Conservation (phyloP, 2,888 invertebrate genomes). For the Dexiosoma caninum region DNA sequence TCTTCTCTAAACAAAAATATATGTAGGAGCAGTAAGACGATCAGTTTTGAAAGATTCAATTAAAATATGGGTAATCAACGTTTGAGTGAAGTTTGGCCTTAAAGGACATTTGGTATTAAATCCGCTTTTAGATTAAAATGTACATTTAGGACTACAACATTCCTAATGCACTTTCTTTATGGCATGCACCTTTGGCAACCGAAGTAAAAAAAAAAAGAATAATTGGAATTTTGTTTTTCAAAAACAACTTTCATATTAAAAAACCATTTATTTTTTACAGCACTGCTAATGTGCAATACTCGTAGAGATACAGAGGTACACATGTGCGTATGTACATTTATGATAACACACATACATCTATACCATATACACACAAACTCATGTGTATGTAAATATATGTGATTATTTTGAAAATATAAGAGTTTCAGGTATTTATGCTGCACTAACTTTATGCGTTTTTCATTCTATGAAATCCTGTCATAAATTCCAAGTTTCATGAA, state of each 20-base stretch:
- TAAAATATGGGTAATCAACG: no score
- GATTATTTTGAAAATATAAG: slow-evolving; percentile 47
- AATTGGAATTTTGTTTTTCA: no score
- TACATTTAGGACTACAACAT: no score
- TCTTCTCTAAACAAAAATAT: no score
- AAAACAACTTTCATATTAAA: background rate
- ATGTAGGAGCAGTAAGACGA: background rate
- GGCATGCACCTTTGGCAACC: no score
- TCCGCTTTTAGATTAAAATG: no score
- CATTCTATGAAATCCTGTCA: slow-evolving; percentile 63
- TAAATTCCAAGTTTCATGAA: slow-evolving; percentile 61
- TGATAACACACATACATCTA: no score
- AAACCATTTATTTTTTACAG: background rate
- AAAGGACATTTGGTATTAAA: no score
- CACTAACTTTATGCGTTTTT: slow-evolving; percentile 62
- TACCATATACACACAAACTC: background rate
- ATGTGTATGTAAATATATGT: slow-evolving; percentile 14
- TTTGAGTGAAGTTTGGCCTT: no score
- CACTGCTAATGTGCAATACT: background rate
- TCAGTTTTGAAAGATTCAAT: background rate
- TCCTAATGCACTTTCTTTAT: no score
- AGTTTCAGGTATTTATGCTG: slow-evolving; percentile 61
- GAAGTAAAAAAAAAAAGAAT: no score
- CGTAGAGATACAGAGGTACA: background rate
- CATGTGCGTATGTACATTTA: background rate